phyloP scores from a whole-genome alignment of 2,113 vertebrate genomes.

The Protobothrops flavoviridis region DNA sequence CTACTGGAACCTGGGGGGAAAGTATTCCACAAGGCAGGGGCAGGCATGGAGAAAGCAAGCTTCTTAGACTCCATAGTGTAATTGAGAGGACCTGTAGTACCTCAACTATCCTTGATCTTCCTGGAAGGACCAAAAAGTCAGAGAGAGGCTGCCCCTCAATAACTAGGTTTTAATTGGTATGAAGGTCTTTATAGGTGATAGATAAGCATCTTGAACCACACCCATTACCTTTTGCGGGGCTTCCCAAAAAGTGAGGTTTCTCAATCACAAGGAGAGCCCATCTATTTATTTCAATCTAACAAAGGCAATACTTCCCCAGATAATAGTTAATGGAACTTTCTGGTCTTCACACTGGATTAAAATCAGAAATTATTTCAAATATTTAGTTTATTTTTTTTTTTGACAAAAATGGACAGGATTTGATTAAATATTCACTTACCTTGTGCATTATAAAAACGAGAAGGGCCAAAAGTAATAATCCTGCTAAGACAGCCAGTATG shows the following conservation, averaged over 20 bases:
- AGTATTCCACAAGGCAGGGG: background rate
- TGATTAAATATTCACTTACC: constrained; percentile 68
- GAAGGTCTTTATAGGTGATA: background rate
- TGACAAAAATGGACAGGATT: background rate
- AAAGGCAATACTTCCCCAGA: background rate
- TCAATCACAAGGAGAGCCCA: background rate
- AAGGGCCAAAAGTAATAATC: constrained; percentile 88
- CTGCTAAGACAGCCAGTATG: constrained; percentile 90
- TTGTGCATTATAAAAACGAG: constrained; percentile 97
- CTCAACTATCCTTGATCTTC: background rate
- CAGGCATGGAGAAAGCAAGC: background rate
- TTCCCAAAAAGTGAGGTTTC: background rate
- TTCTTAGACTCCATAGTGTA: background rate
- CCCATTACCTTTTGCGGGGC: background rate
- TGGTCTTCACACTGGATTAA: background rate
- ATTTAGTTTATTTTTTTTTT: background rate
- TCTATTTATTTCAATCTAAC: background rate
- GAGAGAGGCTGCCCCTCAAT: background rate
- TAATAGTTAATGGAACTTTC: background rate
- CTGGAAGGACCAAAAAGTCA: background rate
- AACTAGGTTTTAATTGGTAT: background rate
- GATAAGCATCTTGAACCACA: background rate
- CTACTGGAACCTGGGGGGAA: background rate
- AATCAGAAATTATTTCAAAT: background rate
- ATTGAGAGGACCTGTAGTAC: background rate